Conservation (phyloP, 2,797 vertebrate genomes). For the Champsocephalus gunnari region DNA sequence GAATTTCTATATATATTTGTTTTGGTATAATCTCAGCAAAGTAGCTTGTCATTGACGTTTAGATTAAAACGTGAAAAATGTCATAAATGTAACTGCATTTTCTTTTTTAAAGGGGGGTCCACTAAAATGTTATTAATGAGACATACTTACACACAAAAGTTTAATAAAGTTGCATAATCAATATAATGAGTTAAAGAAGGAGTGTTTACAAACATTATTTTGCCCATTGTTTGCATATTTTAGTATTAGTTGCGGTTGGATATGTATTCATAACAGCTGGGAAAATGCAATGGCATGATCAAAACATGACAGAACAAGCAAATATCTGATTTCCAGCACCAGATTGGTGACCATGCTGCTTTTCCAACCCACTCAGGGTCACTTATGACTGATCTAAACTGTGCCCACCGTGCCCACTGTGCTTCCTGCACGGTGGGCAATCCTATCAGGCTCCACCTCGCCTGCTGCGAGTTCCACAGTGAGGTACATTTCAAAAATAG, state of each 20-base stretch:
- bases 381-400: slow-evolving; percentile 51
- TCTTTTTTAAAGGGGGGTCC: not conserved
- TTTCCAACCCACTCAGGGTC: slow-evolving; percentile 39
- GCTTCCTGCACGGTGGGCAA: slow-evolving; percentile 11
- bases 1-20: too few relatives aligned
- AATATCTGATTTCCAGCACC: slow-evolving; percentile 15
- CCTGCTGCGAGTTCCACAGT: slow-evolving; percentile 38
- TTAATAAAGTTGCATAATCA: not conserved
- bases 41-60: not conserved
- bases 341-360: slow-evolving; percentile 44
- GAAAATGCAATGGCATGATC: not conserved
- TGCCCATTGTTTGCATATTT: not conserved
- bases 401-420: slow-evolving; percentile 21
- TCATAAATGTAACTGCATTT: not conserved
- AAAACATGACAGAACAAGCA: not conserved
- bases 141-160: not conserved
- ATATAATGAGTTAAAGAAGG: not conserved
- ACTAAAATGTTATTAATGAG: not conserved
- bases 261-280: not conserved
- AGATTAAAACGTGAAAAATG: not conserved
- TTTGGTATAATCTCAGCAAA: not conserved
- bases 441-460: slow-evolving; percentile 17
- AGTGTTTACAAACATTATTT: not conserved
- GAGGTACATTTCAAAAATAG: slow-evolving; percentile 29
- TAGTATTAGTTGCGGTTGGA: not conserved